phyloP scores from a whole-genome alignment of 2,797 vertebrate species.

The Poeciliopsis paucimaculata region DNA sequence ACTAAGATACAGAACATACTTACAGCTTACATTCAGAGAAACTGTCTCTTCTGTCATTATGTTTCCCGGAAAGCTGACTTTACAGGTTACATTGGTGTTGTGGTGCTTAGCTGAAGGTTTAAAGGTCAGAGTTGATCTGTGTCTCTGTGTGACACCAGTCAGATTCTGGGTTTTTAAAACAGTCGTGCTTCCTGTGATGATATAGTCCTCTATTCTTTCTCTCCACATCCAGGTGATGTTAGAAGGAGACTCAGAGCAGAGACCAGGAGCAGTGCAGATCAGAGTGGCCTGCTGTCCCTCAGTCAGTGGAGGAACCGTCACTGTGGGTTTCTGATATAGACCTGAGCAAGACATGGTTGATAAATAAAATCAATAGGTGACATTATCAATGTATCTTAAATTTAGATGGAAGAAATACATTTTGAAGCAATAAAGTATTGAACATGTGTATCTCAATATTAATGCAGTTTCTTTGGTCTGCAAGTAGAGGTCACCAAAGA shows the following conservation, averaged over 20 bases:
- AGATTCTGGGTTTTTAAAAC: not conserved
- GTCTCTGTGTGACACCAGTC: not conserved
- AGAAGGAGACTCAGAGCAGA: conserved; percentile 52
- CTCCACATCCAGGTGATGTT: conserved; percentile 55
- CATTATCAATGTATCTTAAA: not conserved
- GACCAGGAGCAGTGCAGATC: conserved; percentile 63
- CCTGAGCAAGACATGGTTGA: conserved; percentile 18
- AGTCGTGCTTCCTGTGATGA: conserved; percentile 8
- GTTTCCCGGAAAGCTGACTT: conserved; percentile 20
- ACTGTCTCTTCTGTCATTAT: conserved; percentile 13
- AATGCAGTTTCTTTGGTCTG: not conserved
- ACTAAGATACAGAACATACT: conserved; percentile 27
- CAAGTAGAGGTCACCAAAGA: not conserved
- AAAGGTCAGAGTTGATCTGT: conserved; percentile 53
- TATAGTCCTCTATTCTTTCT: not conserved
- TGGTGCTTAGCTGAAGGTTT: conserved; percentile 38
- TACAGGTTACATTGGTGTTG: conserved; percentile 36
- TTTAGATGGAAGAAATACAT: not conserved
- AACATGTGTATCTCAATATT: no score
- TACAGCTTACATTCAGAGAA: conserved; percentile 46
- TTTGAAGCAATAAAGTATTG: not conserved
- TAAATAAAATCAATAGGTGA: not conserved
- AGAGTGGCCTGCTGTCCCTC: conserved; percentile 46
- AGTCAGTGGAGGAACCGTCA: conserved; percentile 39
- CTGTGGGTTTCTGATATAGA: conserved; percentile 41